Base-by-base conservation (phyloP, 1,140 invertebrate species). In the Leguminivora glycinivorella region DNA sequence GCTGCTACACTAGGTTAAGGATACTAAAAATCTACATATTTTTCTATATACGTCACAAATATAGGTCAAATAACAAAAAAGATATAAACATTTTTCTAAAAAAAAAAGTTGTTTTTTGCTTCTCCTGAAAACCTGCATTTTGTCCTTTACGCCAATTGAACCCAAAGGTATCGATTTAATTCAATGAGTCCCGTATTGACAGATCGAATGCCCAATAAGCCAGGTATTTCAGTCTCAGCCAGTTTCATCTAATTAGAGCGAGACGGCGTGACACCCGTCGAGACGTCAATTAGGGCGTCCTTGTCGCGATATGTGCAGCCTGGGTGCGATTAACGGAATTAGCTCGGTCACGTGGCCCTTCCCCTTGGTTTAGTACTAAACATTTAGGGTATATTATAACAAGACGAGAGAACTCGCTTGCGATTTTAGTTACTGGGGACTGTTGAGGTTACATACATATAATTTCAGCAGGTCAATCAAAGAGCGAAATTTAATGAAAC, bases 281-380 rank as follows among this genome's bases (percentile, higher is more conserved):
- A 17, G 25, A 12, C 12, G 58, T 63, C 58, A 63, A 63, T 63
- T 63, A 63, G 58, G 6, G 24, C 58, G 25, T 29, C 26, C 26
- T 63, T 63, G 58, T 25, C 26, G 29, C 58, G 58, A 63, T 63
- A 63, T 63, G 58, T 63, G 58, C 58, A 63, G 26, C 58, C 26
- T 63, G 58, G 58, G 58, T 31, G 26, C 58, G 26, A 63, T 63
- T 63, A 63, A 63, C 26, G 26, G 25, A 63, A 63, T 63, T 63
- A 63, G 58, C n/a, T 63, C 58, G 29, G 25, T 63, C 58, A 19
- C 58, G 19, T 22, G 17, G 17, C 7, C 40, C 43, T 43, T 43
- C 40, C 40, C 40, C n/a, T n/a, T 10, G 40, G 14, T 43, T 43
- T n/a, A n/a, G n/a, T n/a, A n/a, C 40, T 43, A 43, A 43, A 0